Evolutionary conservation across 2,113 vertebrate species (phyloP).

Genomic region (Leiothrix lutea): DNA sequence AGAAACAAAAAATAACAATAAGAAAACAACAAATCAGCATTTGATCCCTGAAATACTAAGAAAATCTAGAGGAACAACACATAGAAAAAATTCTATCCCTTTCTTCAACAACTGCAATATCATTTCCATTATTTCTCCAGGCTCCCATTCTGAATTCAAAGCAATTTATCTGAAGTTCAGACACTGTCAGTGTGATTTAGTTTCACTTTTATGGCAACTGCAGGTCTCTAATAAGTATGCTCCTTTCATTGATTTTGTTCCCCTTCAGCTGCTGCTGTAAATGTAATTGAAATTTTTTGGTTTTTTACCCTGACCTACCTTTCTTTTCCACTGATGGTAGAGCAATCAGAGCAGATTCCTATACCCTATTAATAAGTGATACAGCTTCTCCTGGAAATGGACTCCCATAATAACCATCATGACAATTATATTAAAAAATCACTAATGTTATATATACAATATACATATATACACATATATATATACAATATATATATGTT

Average conservation of each 20-base stretch:
- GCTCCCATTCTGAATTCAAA: conserved; percentile 77
- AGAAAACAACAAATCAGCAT: conserved; percentile 32
- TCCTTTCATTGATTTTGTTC: conserved; percentile 82
- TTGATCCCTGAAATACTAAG: conserved; percentile 40
- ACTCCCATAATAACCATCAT: not conserved
- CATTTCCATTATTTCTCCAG: conserved; percentile 80
- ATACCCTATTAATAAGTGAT: conserved; percentile 51
- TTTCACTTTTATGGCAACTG: conserved; percentile 80
- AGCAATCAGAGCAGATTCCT: conserved; percentile 47
- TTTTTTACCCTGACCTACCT: conserved; percentile 17
- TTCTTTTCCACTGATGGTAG: conserved; percentile 33
- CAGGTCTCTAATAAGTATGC: conserved; percentile 80
- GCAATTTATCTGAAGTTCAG: conserved; percentile 83
- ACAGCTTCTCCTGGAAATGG: conserved; percentile 2
- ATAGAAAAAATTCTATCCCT: conserved; percentile 60
- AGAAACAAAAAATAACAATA: conserved; percentile 26
- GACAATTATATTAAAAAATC: not conserved
- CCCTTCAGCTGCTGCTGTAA: conserved; percentile 77
- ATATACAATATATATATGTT: no score
- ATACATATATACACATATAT: no score
- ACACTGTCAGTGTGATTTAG: conserved; percentile 81
- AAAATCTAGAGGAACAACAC: conserved; percentile 15
- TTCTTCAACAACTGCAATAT: conserved; percentile 61
- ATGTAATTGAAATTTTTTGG: conserved; percentile 79
- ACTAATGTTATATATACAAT: not conserved